Percentiles rank a stretch among this genome's conserved stretches.
Conservation (phyloP, 2,797 vertebrate species). For the Gallinago nigripennis region DNA sequence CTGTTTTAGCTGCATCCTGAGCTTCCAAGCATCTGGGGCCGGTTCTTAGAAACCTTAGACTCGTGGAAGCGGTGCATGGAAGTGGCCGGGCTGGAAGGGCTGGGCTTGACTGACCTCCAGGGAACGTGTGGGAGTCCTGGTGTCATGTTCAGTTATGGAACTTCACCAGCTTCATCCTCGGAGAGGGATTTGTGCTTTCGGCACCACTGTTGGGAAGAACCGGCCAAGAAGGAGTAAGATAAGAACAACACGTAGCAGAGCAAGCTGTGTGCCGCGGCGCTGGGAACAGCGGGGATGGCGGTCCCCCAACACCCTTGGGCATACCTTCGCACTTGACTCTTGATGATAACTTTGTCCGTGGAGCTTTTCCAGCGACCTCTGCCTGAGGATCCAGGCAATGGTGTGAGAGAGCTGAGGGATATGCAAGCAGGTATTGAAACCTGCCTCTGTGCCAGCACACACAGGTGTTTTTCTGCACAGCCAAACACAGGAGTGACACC, state of each 20-base stretch:
- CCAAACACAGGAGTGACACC: background rate
- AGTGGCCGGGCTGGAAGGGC: background rate
- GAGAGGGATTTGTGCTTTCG: background rate
- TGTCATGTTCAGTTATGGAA: constrained; percentile 29
- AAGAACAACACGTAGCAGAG: background rate
- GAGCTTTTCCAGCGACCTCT: background rate
- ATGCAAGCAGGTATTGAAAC: background rate
- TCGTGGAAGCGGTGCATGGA: background rate
- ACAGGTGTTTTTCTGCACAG: background rate
- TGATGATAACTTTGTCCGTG: accelerated
- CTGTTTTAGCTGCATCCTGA: constrained; percentile 13
- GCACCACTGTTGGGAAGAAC: background rate
- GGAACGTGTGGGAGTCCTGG: constrained; percentile 21
- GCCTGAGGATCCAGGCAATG: background rate
- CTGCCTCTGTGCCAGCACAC: background rate
- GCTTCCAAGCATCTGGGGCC: constrained; percentile 8
- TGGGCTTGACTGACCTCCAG: accelerated
- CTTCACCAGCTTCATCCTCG: background rate
- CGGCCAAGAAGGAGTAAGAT: background rate
- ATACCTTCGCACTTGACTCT: background rate
- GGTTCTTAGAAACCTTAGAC: constrained; percentile 39
- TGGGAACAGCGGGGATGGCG: accelerated
- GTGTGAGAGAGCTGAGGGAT: background rate
- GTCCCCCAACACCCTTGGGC: background rate
- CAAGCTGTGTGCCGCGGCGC: accelerated